Percentiles rank a stretch among this genome's conserved stretches.
Conservation (phyloP, 1,140 invertebrate species). For the Pseudomyrmex dendroicus region DNA sequence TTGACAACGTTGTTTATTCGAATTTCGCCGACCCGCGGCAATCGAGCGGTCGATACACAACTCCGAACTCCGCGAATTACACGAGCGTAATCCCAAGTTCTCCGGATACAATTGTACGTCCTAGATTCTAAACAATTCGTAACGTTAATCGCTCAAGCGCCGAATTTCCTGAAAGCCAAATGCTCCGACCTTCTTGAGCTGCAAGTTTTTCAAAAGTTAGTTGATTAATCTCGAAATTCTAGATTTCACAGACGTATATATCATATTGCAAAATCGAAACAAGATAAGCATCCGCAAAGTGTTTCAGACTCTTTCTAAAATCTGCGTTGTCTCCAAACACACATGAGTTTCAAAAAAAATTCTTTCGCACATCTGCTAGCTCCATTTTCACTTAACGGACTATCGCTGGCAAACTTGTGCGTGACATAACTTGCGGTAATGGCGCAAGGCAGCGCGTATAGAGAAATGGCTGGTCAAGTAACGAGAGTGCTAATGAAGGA, state of each 20-base stretch:
- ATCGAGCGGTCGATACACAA: not conserved
- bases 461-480: conserved; percentile 61
- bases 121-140: conserved; percentile 31
- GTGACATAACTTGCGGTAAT: conserved; percentile 39
- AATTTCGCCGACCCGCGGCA: not conserved
- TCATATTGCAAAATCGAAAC: no score
- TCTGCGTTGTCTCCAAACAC: not conserved
- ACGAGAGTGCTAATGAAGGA: conserved; percentile 81
- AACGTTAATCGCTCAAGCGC: conserved; percentile 25
- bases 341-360: not conserved
- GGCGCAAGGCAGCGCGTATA: conserved; percentile 12
- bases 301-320: not conserved
- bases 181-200: not conserved
- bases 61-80: conserved; percentile 11
- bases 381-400: conserved; percentile 35
- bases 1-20: conserved; percentile 38
- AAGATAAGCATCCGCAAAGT: not conserved
- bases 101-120: not conserved
- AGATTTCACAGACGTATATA: not conserved
- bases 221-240: no score
- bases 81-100: not conserved
- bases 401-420: conserved; percentile 22
- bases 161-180: conserved; percentile 1
- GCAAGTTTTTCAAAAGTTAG: conserved; percentile 6
- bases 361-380: not conserved